phyloP scores from a whole-genome alignment of 1,140 invertebrate genomes.

The Drosophila leontia region DNA sequence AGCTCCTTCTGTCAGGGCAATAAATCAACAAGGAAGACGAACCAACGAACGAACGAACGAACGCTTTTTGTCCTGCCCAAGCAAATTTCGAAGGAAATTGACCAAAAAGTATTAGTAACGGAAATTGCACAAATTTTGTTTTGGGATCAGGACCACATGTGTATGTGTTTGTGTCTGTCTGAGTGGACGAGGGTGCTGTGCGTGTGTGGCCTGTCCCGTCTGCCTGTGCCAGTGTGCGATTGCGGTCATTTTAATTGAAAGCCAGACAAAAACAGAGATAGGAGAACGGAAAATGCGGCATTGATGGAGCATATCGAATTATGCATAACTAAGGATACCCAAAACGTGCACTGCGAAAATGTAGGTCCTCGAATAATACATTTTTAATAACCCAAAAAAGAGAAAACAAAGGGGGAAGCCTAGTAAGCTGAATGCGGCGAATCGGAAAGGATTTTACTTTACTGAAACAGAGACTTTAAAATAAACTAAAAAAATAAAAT shows the following conservation, averaged over 20 bases:
- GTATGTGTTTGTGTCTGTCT: conserved; percentile 2
- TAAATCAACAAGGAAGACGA: conserved; percentile 71
- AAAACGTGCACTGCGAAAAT: conserved; percentile 21
- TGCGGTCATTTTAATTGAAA: conserved; percentile 78
- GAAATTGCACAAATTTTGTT: conserved; percentile 79
- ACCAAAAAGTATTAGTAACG: conserved; percentile 81
- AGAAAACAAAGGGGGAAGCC: background rate
- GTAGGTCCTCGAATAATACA: background rate
- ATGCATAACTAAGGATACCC: conserved; percentile 50
- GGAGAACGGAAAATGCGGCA: conserved; percentile 51
- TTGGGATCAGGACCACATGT: conserved; percentile 37
- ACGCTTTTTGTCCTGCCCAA: conserved; percentile 48
- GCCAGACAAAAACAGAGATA: conserved; percentile 65
- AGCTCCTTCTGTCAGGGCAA: conserved; percentile 59
- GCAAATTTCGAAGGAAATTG: conserved; percentile 73
- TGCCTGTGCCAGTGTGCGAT: conserved; percentile 31
- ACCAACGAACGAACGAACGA: conserved; percentile 19
- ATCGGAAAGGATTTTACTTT: background rate
- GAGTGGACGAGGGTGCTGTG: conserved; percentile 2
- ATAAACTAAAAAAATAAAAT: too few relatives aligned
- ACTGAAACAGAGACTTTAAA: background rate
- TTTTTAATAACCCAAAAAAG: background rate
- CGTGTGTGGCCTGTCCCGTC: conserved; percentile 8
- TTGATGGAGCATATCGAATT: conserved; percentile 78
- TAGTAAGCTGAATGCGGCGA: background rate